These are phyloP conservation scores for Dendrocincla fuliginosa DNA, from an alignment of 2,797 vertebrate species.

Conservation along the genomic window DNA sequence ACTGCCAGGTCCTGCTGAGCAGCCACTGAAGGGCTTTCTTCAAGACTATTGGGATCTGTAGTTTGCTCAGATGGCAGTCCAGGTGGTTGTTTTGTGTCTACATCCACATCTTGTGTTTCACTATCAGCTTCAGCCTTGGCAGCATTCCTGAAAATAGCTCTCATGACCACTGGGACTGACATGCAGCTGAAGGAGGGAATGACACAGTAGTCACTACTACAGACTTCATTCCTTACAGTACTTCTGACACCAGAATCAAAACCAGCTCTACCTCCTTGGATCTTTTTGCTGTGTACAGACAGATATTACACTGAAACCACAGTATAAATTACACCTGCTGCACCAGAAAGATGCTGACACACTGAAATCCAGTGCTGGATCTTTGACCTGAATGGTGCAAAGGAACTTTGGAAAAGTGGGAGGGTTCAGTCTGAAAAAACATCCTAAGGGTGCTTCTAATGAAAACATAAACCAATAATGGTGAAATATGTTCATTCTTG, in stretches of 20 bases:
- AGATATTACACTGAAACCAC: neutral
- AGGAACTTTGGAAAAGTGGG: neutral
- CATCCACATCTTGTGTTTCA: neutral
- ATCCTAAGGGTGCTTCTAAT: neutral
- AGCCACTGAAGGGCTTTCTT: neutral
- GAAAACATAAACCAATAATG: neutral
- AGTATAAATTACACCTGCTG: neutral
- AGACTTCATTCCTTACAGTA: neutral
- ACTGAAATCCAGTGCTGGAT: neutral
- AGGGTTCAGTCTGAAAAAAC: neutral
- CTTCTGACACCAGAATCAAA: neutral
- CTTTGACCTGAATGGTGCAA: neutral
- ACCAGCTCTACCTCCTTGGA: neutral
- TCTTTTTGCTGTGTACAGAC: neutral
- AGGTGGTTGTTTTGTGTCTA: neutral
- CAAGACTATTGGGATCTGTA: neutral
- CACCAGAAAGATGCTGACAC: neutral
- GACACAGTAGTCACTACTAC: neutral
- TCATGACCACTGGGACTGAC: slow-evolving; percentile 85
- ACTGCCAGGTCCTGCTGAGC: neutral
- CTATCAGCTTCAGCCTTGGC: slow-evolving; percentile 30
- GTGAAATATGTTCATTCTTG: neutral
- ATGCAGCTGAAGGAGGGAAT: slow-evolving; percentile 75
- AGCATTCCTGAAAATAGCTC: slow-evolving; percentile 71
- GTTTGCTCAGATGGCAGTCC: neutral